These are phyloP conservation scores for Cepaea nemoralis DNA, from an alignment of 1,140 invertebrate species.

Conservation along the genomic window DNA sequence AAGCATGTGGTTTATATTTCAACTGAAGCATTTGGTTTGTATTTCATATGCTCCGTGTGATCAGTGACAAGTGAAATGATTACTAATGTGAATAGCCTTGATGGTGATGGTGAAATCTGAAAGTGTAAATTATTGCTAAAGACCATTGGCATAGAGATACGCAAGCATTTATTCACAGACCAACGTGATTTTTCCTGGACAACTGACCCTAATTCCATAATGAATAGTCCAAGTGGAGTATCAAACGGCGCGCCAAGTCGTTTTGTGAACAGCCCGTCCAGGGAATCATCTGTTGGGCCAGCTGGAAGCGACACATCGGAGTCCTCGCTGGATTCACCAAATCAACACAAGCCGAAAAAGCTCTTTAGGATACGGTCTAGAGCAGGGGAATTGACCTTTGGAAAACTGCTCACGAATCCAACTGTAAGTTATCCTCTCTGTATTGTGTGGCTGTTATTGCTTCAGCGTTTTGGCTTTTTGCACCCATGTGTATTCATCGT, in stretches of 20 bases:
- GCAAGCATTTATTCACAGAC: too few relatives aligned
- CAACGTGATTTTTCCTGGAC: too few relatives aligned
- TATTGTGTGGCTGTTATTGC: not conserved
- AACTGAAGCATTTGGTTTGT: too few relatives aligned
- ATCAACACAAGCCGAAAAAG: conserved; percentile 13
- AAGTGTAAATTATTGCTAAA: too few relatives aligned
- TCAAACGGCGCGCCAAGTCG: not conserved
- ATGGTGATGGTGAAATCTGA: too few relatives aligned
- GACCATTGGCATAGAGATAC: too few relatives aligned
- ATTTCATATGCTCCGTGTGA: too few relatives aligned
- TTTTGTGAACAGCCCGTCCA: not conserved
- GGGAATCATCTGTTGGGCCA: conserved; percentile 29
- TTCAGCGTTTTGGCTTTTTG: not conserved
- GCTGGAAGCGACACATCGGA: conserved; percentile 35
- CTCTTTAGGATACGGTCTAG: conserved; percentile 34
- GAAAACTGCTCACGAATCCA: conserved; percentile 29
- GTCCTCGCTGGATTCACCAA: conserved; percentile 23
- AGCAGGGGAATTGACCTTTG: conserved; percentile 37
- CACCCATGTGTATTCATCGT: too few relatives aligned
- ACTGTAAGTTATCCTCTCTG: conserved; percentile 23
- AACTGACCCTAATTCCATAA: not conserved
- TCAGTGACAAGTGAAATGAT: too few relatives aligned
- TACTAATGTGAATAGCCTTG: too few relatives aligned
- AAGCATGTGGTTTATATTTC: too few relatives aligned
- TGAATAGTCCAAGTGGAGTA: not conserved